These are phyloP conservation scores for Tretioscincus oriximinensis DNA, from an alignment of 2,113 vertebrate genomes.

Conservation along the genomic window DNA sequence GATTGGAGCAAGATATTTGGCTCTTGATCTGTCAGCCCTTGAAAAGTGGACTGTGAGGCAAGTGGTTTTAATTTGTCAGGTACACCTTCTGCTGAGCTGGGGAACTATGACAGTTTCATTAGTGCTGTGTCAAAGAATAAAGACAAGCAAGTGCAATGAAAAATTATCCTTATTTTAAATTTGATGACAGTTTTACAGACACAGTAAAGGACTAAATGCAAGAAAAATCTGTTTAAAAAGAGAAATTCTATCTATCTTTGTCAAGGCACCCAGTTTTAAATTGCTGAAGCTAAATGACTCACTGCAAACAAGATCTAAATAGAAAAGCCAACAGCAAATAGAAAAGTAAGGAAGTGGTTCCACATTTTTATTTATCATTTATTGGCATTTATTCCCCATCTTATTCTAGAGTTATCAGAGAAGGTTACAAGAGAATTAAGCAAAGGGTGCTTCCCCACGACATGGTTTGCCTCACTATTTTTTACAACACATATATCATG, in stretches of 20 bases:
- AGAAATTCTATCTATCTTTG: background rate
- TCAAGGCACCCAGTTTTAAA: background rate
- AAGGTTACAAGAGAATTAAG: too few species aligned
- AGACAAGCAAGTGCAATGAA: background rate
- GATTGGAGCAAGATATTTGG: background rate
- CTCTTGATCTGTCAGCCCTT: background rate
- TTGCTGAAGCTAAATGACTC: background rate
- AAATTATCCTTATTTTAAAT: background rate
- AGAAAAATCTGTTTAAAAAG: background rate
- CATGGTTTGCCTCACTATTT: too few species aligned
- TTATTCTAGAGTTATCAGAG: too few species aligned
- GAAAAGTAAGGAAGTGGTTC: too few species aligned
- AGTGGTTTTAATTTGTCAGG: conserved; percentile 25
- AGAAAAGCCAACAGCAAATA: too few species aligned
- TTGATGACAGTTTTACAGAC: background rate
- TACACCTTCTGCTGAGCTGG: conserved; percentile 14
- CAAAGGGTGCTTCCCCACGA: too few species aligned
- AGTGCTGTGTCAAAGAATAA: conserved; percentile 35
- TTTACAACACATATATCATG: too few species aligned
- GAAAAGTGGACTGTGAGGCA: conserved; percentile 1
- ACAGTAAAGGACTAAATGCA: conserved; percentile 27
- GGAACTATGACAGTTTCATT: conserved; percentile 17
- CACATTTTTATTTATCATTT: too few species aligned
- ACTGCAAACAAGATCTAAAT: too few species aligned
- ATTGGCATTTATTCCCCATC: too few species aligned